phyloP scores from a whole-genome alignment of 2,113 vertebrate species.

The Petrocephalus zakoni region DNA sequence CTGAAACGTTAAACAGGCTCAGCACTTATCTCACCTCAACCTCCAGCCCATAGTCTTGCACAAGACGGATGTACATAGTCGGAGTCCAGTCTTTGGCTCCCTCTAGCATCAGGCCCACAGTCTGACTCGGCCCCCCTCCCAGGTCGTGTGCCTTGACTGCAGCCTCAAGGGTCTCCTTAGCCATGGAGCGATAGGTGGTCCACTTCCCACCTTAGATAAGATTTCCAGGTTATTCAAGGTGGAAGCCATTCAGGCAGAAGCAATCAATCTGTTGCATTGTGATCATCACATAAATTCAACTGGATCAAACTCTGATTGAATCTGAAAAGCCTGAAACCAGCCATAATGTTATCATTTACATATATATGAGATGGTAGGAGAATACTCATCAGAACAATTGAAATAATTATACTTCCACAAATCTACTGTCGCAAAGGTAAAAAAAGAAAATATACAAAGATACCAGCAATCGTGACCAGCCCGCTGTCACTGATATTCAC shows the following conservation, averaged over 20 bases:
- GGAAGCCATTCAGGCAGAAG: slow-evolving; percentile 7
- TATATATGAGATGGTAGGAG: neutral
- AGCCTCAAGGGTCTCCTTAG: slow-evolving; percentile 78
- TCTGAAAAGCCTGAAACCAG: neutral
- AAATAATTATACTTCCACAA: slow-evolving; percentile 3
- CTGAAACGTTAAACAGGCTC: neutral
- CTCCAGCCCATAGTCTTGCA: slow-evolving; percentile 94
- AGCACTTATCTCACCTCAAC: slow-evolving; percentile 68
- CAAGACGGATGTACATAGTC: slow-evolving; percentile 88
- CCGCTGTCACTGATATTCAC: slow-evolving; percentile 80
- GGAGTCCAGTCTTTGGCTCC: slow-evolving; percentile 86
- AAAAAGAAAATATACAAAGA: neutral
- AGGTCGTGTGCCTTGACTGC: slow-evolving; percentile 69
- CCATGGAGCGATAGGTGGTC: slow-evolving; percentile 96
- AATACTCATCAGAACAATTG: neutral
- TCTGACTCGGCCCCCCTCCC: slow-evolving; percentile 65
- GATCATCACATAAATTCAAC: slow-evolving; percentile 3
- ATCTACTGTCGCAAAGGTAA: neutral
- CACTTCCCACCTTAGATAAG: slow-evolving; percentile 82
- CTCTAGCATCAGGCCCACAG: slow-evolving; percentile 79
- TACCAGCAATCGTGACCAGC: slow-evolving; percentile 92
- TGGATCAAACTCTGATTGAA: slow-evolving; percentile 6
- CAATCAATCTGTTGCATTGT: neutral
- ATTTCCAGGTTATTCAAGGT: slow-evolving; percentile 13
- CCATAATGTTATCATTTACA: slow-evolving; percentile 3